Base-by-base conservation (phyloP, 2,113 vertebrate species). In the Hippopotamus amphibius region DNA sequence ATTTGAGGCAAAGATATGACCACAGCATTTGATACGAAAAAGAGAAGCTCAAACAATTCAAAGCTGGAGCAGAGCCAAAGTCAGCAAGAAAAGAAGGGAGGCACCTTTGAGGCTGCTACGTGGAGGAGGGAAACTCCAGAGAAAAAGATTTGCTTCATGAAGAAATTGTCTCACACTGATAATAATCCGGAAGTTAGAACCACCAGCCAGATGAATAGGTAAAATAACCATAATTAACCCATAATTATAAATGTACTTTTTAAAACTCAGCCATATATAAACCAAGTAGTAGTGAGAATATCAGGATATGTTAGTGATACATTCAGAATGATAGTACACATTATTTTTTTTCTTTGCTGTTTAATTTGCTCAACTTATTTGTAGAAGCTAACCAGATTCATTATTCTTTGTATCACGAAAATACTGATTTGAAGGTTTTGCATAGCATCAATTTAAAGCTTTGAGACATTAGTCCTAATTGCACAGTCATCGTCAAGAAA, bases 311-410 rank as follows among this genome's bases (percentile, higher is more conserved):
- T 19, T 88, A 37, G 26, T 12, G 21, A 48, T 21, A 63, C 3
- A 21, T 22, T 68, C 72, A 10, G 22, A 53, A 65, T 28, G 48
- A 41, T 11, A 63, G 37, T 77, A 53, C 3, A 43, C n/a, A 5
- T 43, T 55, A 21, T 79, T 68, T 72, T 86, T 57, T 4, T 61
- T 86, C 74, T 84, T 84, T 69, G 43, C n/a, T 80, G 28, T 55
- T 97, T 96, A 81, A 97, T 30, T 77, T 96, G n/a, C 66, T 68
- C 33, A 93, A 14, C 59, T 84, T 90, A 74, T 33, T 88, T 95
- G 19, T 79, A 87, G 72, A 89, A 80, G n/a, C 12, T 84, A 87
- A 37, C 77, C 33, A 43, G 63, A 41, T 65, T 91, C 50, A 57
- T 50, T 76, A 63, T 72, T 79, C 14, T 55, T 79, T 65, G 14